phyloP scores from a whole-genome alignment of 2,113 vertebrate species.

The Aythya baeri region DNA sequence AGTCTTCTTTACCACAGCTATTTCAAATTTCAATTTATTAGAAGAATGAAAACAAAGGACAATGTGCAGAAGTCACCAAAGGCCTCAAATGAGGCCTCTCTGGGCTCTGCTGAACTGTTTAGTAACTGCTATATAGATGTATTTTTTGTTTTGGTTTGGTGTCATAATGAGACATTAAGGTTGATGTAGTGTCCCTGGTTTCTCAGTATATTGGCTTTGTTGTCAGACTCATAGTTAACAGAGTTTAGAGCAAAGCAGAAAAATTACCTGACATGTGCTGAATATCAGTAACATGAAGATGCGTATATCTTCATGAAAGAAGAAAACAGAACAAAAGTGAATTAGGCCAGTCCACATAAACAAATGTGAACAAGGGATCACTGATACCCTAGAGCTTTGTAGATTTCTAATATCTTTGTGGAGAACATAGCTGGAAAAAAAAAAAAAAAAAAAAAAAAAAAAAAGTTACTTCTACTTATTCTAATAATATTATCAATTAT shows the following conservation, averaged over 20 bases:
- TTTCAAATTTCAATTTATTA: neutral
- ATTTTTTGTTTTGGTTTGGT: neutral
- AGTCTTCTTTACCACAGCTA: neutral
- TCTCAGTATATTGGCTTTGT: neutral
- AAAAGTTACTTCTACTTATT: neutral
- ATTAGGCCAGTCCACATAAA: neutral
- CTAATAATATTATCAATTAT: neutral
- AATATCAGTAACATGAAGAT: neutral
- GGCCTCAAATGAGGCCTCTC: neutral
- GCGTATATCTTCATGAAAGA: neutral
- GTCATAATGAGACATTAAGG: neutral
- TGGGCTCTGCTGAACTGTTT: neutral
- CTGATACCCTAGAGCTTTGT: neutral
- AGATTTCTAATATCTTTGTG: neutral
- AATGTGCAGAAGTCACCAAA: neutral
- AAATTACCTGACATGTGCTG: neutral
- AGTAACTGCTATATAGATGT: neutral
- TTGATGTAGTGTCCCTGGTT: neutral
- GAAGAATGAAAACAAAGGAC: neutral
- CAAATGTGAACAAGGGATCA: neutral
- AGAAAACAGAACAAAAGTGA: neutral
- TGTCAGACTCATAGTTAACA: neutral
- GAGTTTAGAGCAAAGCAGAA: neutral
- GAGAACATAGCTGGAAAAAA: neutral
- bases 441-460: neutral